Evolutionary conservation across 2,797 vertebrate genomes (phyloP), one percentile per base, ranked within the genome.

Genomic region (Smutsia gigantea): DNA sequence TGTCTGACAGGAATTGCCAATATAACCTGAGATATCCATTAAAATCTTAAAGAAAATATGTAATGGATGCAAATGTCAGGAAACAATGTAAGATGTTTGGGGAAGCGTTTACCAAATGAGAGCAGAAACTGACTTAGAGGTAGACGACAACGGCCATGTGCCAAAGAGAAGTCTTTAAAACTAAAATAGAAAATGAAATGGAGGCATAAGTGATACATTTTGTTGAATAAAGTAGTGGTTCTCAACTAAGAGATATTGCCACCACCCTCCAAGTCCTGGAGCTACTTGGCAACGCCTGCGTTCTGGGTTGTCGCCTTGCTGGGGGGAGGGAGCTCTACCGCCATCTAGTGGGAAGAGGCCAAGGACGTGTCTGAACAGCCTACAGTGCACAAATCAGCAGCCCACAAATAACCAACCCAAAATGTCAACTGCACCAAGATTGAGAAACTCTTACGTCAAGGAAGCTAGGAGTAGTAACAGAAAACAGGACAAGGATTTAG

Each of bases 301-400:
- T 19, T 81, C 92, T 53, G 64, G 42, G 55, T 42, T 31, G 63
- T 91, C 57, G 85, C 19, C n/a, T 18, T 68, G 13, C 51, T 11
- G 37, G 46, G 42, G 75, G 57, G 3, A 91, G 92, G 74, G 72
- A 63, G 7, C 15, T 39, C 79, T 95, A 82, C 93, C 96, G 96
- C 96, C 97, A 97, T 96, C 97, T 98, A 96, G 95, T 90, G 97
- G 86, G 31, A 12, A 89, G 18, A 81, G 29, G 12, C 27, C 17
- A 81, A 27, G 55, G 17, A 84, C 39, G 51, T 75, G 31, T 31
- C 78, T 71, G 94, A 71, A 95, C 34, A 63, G 8, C 15, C n/a
- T 78, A 57, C 29, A 86, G 9, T 5, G 39, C 27, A 84, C 25
- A 64, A 53, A 21, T 25, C 37, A 83, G 42, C 17, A 25, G 31